Evolutionary conservation across 2,797 vertebrate genomes (phyloP).

Genomic region (Sitta carolinensis): DNA sequence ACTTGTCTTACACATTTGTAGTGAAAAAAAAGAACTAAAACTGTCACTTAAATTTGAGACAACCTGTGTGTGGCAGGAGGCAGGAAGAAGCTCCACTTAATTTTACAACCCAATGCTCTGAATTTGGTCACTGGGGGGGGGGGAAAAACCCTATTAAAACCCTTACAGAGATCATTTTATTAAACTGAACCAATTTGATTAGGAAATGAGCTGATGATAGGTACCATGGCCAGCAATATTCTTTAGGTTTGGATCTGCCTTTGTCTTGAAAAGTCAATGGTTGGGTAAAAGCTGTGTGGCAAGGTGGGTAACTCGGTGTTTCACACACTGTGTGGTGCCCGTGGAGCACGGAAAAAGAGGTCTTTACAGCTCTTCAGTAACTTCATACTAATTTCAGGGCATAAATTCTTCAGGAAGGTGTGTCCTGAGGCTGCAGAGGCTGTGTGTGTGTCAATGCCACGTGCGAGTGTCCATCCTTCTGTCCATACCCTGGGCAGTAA

Average conservation of each 20-base stretch:
- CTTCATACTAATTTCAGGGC: neutral
- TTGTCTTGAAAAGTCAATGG: neutral
- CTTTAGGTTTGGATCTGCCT: neutral
- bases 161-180: neutral
- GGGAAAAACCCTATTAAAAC: neutral
- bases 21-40: neutral
- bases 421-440: neutral
- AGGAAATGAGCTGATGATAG: rapidly evolving
- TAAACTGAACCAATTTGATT: neutral
- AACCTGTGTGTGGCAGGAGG: neutral
- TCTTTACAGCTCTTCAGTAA: neutral
- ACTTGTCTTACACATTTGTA: neutral
- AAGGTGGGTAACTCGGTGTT: neutral
- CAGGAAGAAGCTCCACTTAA: neutral
- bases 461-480: rapidly evolving
- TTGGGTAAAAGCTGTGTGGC: neutral
- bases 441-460: rapidly evolving
- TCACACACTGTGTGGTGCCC: rapidly evolving
- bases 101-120: neutral
- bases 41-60: neutral
- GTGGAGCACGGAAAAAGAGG: neutral
- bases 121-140: rapidly evolving
- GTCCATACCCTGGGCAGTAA: rapidly evolving
- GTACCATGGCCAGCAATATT: rapidly evolving
- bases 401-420: rapidly evolving